Evolutionary conservation across 1,140 invertebrate genomes (phyloP), one percentile per base, ranked within the genome.

Genomic region (Ceratosolen solmsi): DNA sequence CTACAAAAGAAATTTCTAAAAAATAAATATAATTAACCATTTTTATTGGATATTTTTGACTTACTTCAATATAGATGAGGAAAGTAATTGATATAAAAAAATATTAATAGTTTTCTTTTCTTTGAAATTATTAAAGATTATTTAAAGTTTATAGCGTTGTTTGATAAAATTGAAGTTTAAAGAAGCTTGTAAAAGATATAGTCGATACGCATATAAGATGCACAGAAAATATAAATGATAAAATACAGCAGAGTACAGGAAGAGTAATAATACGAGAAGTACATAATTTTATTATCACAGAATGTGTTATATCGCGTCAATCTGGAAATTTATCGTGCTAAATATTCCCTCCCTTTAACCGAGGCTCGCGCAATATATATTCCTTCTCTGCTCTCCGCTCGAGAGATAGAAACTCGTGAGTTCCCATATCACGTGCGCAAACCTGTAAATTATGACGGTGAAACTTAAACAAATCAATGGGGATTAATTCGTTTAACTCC

Each of bases 221-320:
- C 13, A 36, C 22, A 68, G 58, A 30, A 85, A 82, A 84, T 84
- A 84, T 80, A 83, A 58, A 63, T 84, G 83, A 74, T 80, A 74
- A 79, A 82, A 79, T 82, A 74, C 77, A 81, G 76, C 77, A 70
- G 79, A 25, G 27, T 54, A 77, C 9, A 20, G 63, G 72, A 68
- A 83, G 85, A 86, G 84, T 82, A 85, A 79, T 82, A 83, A 80
- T 36, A 76, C n/a, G 49, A 70, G 80, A 30, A 33, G 30, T 49
- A 49, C 54, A 78, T 78, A 77, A 82, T 78, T 77, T 78, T 78
- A 77, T 82, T 71, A 82, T 58, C 38, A 65, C 60, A 76, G 80
- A 77, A 71, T 71, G 54, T 74, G 27, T 84, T 85, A 86, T 86
- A 87, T 87, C 85, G 84, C 85, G 86, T 86, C 87, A 87, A 87